Evolutionary conservation across 1,140 invertebrate species (phyloP).

Genomic region (Trichonephila clavipes): DNA sequence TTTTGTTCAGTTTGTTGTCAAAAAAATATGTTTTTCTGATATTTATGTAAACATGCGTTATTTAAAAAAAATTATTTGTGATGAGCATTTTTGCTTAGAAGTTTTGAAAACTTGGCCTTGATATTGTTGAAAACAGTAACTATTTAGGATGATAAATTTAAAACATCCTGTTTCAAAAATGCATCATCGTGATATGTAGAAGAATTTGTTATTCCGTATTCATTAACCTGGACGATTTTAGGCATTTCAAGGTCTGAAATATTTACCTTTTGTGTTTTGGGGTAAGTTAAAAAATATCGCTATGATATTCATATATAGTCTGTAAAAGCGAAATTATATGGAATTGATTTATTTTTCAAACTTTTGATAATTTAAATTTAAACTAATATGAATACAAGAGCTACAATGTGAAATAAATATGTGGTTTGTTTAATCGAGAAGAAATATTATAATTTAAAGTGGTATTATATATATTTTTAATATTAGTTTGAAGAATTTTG

Average conservation of each 20-base stretch:
- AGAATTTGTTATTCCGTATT: not conserved
- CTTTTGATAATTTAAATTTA: no score
- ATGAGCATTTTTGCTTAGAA: not conserved
- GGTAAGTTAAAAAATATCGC: not conserved
- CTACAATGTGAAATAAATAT: no score
- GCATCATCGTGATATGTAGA: not conserved
- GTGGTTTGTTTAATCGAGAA: no score
- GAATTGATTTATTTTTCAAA: not conserved
- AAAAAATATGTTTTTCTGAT: conserved; percentile 18
- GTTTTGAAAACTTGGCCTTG: not conserved
- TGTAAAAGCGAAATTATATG: not conserved
- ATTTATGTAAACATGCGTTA: conserved; percentile 27
- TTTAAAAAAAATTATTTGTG: not conserved
- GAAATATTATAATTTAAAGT: no score
- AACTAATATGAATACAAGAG: no score
- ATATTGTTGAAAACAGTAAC: not conserved
- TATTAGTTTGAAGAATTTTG: no score
- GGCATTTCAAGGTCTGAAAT: conserved; percentile 25
- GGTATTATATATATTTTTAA: no score
- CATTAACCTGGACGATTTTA: conserved; percentile 21
- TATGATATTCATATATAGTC: not conserved
- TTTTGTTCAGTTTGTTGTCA: conserved; percentile 37
- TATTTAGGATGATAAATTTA: not conserved
- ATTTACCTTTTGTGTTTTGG: not conserved
- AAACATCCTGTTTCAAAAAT: conserved; percentile 4